Percentiles rank a stretch among this genome's conserved stretches.
These are phyloP conservation scores for Scelioninae gen. 2 DNA, from an alignment of 2,888 invertebrate species.

Conservation along the genomic window DNA sequence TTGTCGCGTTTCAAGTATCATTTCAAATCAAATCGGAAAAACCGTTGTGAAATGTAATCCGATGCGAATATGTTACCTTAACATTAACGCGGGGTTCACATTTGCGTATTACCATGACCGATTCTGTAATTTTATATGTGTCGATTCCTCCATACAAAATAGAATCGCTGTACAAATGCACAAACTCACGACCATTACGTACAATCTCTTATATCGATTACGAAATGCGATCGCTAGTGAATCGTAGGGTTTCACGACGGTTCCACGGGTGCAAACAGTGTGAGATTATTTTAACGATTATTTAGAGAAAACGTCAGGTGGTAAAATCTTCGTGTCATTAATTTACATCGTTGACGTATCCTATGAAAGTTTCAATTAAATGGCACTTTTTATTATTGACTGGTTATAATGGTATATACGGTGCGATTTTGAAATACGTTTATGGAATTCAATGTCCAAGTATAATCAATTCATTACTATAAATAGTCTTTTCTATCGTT, in stretches of 20 bases:
- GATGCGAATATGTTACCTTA: slow-evolving; percentile 50
- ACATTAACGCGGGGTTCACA: slow-evolving; percentile 51
- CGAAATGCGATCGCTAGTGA: slow-evolving; percentile 68
- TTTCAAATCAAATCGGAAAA: slow-evolving; percentile 56
- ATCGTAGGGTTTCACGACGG: slow-evolving; percentile 68
- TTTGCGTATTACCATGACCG: slow-evolving; percentile 59
- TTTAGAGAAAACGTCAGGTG: slow-evolving; percentile 20
- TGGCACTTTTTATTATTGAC: too few species aligned
- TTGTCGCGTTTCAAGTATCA: slow-evolving; percentile 49
- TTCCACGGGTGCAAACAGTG: slow-evolving; percentile 58
- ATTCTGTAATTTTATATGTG: slow-evolving; percentile 57
- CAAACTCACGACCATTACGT: slow-evolving; percentile 69
- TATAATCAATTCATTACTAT: too few species aligned
- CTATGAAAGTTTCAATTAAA: too few species aligned
- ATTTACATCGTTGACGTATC: too few species aligned
- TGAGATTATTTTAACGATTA: slow-evolving; percentile 55
- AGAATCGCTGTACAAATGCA: slow-evolving; percentile 62
- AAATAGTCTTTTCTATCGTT: too few species aligned
- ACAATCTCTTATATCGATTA: slow-evolving; percentile 66
- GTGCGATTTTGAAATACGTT: too few species aligned
- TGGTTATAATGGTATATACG: too few species aligned
- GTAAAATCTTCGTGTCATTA: neutral
- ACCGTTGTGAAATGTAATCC: slow-evolving; percentile 58
- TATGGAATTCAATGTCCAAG: too few species aligned
- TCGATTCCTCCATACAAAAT: slow-evolving; percentile 56